phyloP scores from a whole-genome alignment of 1,140 invertebrate species.

The Drepana arcuata region DNA sequence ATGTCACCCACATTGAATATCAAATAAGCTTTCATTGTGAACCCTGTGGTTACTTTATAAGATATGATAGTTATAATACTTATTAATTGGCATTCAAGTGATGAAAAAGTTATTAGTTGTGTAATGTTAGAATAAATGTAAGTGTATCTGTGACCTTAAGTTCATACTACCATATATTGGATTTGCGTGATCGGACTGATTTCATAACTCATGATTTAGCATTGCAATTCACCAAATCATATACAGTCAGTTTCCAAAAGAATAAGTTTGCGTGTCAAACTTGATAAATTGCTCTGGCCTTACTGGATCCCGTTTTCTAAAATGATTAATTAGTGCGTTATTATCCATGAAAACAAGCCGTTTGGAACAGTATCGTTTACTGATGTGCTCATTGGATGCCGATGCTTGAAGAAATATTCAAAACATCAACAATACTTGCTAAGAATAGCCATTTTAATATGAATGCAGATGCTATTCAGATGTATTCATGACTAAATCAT shows the following conservation, averaged over 20 bases:
- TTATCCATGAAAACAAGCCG: constrained; percentile 3
- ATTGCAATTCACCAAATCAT: constrained; percentile 9
- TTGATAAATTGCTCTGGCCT: constrained; percentile 21
- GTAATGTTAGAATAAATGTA: no score
- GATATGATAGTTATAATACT: no score
- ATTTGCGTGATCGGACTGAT: constrained; percentile 27
- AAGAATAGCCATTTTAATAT: no score
- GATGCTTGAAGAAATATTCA: no score
- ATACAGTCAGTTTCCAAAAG: constrained; percentile 26
- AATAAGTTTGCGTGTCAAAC: constrained; percentile 23
- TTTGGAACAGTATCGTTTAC: no score
- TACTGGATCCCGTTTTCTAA: constrained; percentile 24
- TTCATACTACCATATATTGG: constrained; percentile 8
- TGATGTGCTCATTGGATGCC: no score
- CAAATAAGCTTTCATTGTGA: constrained; percentile 13
- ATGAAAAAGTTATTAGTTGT: no score
- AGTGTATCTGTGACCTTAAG: constrained; percentile 36
- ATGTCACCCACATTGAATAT: constrained; percentile 32
- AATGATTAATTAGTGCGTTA: constrained; percentile 9
- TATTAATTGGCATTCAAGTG: no score
- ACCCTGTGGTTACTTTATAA: no score
- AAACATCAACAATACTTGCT: no score
- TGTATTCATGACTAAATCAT: no score
- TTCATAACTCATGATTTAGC: constrained; percentile 23
- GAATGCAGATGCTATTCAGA: no score